Base-by-base conservation (phyloP, 2,113 vertebrate species). In the Nycticryphes semicollaris region DNA sequence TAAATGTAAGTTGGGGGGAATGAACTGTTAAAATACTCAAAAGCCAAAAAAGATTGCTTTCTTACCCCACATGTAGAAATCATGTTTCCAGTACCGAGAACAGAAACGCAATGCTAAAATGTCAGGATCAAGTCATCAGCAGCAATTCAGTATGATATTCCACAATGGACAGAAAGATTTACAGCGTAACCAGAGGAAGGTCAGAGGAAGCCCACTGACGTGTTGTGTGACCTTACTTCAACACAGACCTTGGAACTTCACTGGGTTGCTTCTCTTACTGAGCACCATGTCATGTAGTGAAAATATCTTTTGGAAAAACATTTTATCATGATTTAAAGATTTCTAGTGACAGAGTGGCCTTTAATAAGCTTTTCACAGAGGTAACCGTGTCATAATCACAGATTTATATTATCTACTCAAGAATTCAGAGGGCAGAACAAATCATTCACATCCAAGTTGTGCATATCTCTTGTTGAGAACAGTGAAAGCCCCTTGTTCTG, bases 61-160 rank as follows among this genome's bases (percentile, higher is more conserved):
- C 31, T 70, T 35, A 41, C 15, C 8, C 37, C 7, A 22, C 1
- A 1, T 12, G 16, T 41, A 70, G 47, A 57, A 90, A 43, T 70
- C 39, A 66, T 24, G 31, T 88, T 63, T 90, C 51, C 35, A 60
- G 35, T 48, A 37, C 18, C 0, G 1, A 75, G 60, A 92, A 63
- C 9, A 77, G 35, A 90, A 89, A 54, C 1, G 3, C 33, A 94
- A 11, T 50, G 31, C 37, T 92, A 11, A 93, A 93, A 87, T 54
- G n/a, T 86, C 91, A 78, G 82, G 67, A 84, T 69, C 76, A 51
- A 89, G 78, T 30, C 60, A 60, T n/a, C 54, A 84, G 19, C 72
- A 77, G 73, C 72, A 81, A 33, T 89, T 81, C 37, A 30, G 33
- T 81, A 33, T 86, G 35, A 92, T 90, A 96, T 95, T 89, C 68